Evolutionary conservation across 1,140 invertebrate genomes (phyloP), one percentile per base, ranked within the genome.

Genomic region (Bombus breviceps): DNA sequence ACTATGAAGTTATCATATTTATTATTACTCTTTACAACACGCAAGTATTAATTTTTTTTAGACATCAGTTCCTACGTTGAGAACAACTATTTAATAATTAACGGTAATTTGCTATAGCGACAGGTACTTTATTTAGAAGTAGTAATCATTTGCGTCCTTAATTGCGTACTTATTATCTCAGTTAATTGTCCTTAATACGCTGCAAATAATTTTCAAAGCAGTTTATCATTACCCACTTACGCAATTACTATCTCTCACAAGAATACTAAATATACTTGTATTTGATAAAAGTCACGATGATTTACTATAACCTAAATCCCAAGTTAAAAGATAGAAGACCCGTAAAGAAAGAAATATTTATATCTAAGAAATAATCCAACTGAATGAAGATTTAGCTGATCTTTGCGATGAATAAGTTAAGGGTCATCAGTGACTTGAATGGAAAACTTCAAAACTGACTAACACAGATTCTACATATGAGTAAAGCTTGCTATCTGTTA

Each of bases 21-120:
- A 73, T 73, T 43, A 8, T 73, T 43, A 22, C n/a, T 73, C n/a
- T 73, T 73, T 22, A 73, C 39, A 13, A 41, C 13, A 1, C 28
- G 22, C 39, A 32, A 32, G 39, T 28, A 43, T 43, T 73, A 41
- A 25, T 32, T 74, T n/a, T n/a, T 47, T 32, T n/a, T 9, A 43
- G n/a, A 18, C 43, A 34, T 47, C 41, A 34, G 39, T 37, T 73
- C 12, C 41, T 47, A 47, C 72, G n/a, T 74, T 74, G n/a, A 47
- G n/a, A 41, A 18, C 41, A 43, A 74, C 41, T 39, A 43, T 43
- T 73, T 32, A 73, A 32, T 74, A 74, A 74, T 74, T 47, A 43
- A 47, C 41, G 41, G 72, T 22, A 74, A 74, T 74, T 32, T 47
- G 18, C 72, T 74, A 25, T 15, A n/a, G 32, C 28, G 41, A n/a